A percentile compares a stretch with the other conserved stretches of the same genome.
Conservation (phyloP, 2,888 invertebrate species). For the Melanotus villosus region DNA sequence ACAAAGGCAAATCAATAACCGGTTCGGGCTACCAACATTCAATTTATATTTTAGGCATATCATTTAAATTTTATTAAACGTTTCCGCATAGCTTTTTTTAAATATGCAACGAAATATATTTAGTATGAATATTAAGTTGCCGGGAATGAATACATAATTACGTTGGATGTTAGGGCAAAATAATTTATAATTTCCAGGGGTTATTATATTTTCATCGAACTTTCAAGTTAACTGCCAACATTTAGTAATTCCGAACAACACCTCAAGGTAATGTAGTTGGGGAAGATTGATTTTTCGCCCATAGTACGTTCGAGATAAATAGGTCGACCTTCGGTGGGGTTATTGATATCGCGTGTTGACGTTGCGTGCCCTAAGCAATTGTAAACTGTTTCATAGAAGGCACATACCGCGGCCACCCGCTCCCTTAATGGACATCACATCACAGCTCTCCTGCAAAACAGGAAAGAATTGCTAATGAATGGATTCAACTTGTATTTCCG, state of each 20-base stretch:
- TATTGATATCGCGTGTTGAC: slow-evolving; percentile 57
- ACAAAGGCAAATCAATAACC: slow-evolving; percentile 13
- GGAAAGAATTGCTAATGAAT: slow-evolving; percentile 60
- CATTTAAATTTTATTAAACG: no score
- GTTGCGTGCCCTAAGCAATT: slow-evolving; percentile 58
- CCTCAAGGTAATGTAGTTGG: not conserved
- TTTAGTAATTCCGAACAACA: not conserved
- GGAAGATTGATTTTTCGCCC: slow-evolving; percentile 38
- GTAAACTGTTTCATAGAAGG: slow-evolving; percentile 57
- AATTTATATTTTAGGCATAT: no score
- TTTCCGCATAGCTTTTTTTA: no score
- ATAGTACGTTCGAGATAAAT: slow-evolving; percentile 37
- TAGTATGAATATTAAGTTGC: no score
- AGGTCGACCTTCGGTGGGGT: slow-evolving; percentile 44
- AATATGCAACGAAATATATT: no score
- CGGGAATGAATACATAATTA: no score
- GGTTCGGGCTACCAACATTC: not conserved
- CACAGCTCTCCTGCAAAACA: slow-evolving; percentile 49
- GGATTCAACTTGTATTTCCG: slow-evolving; percentile 59
- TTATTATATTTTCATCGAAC: no score
- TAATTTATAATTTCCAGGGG: no score
- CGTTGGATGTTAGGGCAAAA: no score
- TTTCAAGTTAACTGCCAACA: no score
- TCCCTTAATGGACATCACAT: slow-evolving; percentile 55
- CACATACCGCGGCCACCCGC: slow-evolving; percentile 47